phyloP scores from a whole-genome alignment of 2,797 vertebrate genomes.

The Mustela erminea region DNA sequence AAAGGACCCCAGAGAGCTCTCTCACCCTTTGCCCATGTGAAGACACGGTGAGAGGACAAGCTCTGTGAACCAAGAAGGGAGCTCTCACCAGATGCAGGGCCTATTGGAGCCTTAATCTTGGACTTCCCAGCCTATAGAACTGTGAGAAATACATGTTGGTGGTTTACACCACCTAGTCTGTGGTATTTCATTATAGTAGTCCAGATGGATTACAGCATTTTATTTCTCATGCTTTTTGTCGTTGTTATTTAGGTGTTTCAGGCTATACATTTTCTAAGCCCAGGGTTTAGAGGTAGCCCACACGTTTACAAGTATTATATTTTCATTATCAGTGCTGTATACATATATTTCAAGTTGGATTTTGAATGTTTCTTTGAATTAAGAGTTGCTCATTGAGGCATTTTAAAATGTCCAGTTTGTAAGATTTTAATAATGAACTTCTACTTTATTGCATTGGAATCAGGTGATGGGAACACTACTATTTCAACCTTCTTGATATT shows the following conservation, averaged over 20 bases:
- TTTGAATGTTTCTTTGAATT: constrained; percentile 37
- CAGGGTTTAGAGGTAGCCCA: neutral
- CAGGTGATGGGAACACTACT: neutral
- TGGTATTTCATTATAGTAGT: neutral
- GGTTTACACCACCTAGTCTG: neutral
- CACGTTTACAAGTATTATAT: neutral
- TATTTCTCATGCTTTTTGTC: neutral
- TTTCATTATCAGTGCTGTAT: neutral
- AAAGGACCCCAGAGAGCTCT: neutral
- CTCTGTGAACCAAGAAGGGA: neutral
- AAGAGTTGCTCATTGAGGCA: constrained; percentile 14
- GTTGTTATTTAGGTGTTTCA: neutral
- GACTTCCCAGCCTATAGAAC: neutral
- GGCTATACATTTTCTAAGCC: neutral
- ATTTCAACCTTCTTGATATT: constrained; percentile 2
- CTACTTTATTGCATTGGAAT: neutral
- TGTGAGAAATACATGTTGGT: neutral
- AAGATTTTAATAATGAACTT: constrained; percentile 6
- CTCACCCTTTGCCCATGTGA: neutral
- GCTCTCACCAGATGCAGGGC: neutral
- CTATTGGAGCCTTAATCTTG: neutral
- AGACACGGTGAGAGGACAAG: neutral
- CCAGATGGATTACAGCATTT: neutral
- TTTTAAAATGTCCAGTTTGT: neutral
- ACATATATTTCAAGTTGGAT: neutral